Percentiles rank a stretch among this genome's conserved stretches.
phyloP scores from a whole-genome alignment of 1,140 invertebrate genomes.

The Bombus pascuorum region DNA sequence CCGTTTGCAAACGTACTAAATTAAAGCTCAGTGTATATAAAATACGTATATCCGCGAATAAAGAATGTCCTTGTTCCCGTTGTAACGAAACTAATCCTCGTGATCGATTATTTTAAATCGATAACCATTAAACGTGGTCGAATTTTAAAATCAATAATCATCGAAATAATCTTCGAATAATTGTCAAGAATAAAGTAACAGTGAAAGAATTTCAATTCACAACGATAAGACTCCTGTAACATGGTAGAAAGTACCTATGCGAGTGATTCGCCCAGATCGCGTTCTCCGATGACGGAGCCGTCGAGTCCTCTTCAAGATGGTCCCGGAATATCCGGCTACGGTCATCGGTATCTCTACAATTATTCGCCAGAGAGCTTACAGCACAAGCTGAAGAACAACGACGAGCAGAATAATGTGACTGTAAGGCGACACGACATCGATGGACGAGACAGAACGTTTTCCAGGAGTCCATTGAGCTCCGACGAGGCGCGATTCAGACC shows the following conservation, averaged over 20 bases:
- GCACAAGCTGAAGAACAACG: conserved; percentile 64
- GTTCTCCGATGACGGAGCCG: conserved; percentile 79
- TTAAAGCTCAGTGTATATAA: background rate
- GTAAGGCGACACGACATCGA: conserved; percentile 61
- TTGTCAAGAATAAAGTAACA: no score
- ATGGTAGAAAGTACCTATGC: conserved; percentile 80
- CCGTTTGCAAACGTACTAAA: background rate
- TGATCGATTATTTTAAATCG: background rate
- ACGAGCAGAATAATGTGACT: conserved; percentile 52
- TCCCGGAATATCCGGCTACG: conserved; percentile 68
- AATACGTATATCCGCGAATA: background rate
- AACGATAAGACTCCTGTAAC: conserved; percentile 33
- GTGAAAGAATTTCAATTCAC: background rate
- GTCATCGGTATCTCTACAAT: conserved; percentile 72
- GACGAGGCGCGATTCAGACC: conserved; percentile 63
- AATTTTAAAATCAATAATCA: no score
- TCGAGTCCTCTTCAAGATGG: conserved; percentile 76
- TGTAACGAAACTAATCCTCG: background rate
- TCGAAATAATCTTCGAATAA: background rate
- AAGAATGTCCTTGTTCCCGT: background rate
- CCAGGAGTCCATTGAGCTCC: conserved; percentile 67
- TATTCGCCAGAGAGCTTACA: conserved; percentile 70
- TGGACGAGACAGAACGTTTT: conserved; percentile 53
- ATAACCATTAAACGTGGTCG: no score
- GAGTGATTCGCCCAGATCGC: conserved; percentile 77